Evolutionary conservation across 2,888 invertebrate genomes (phyloP), one percentile per base, ranked within the genome.

Genomic region (Parasteatoda lunata): DNA sequence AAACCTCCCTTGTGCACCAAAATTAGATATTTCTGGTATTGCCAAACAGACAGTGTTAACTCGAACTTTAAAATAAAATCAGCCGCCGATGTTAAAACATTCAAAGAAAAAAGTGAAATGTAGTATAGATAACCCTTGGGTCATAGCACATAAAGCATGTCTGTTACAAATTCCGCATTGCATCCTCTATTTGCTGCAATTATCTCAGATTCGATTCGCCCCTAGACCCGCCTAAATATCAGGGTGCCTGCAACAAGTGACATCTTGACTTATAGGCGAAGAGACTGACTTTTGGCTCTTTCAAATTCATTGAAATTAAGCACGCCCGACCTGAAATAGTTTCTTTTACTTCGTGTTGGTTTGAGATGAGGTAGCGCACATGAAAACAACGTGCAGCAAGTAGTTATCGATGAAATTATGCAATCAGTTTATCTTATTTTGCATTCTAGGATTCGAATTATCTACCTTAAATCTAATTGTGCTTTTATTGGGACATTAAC

Each of bases 131-230:
- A 86, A 86, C 85, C 84, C 30, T 64, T 11, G 48, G 85, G 85
- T 86, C 85, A 79, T 8, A 11, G 49, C 71, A 77, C 48, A 86
- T 86, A 86, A 86, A 86, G 77, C 85, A 86, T 80, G 85, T 80
- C 79, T 85, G 85, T 47, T 73, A 52, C 59, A 84, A 84, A 84
- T 84, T 75, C 75, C 70, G 70, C 73, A 68, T 65, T 72, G 76
- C 49, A 78, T 78, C 73, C 70, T 85, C 71, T 71, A 86, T 80
- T 54, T 80, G 80, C 80, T 47, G 85, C 77, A 86, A 86, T 86
- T 86, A 86, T 71, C 76, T 71, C 65, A 48, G 80, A 86, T 86
- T 86, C 70, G 85, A 86, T 86, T 80, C 85, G 80, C 69, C 70
- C 47, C 45, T 51, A 30, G 85, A 80, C 76, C 85, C 80, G 80